Percentiles rank a stretch among this genome's conserved stretches.
phyloP scores from a whole-genome alignment of 2,797 vertebrate genomes.

The Euphonia xanthogaster region DNA sequence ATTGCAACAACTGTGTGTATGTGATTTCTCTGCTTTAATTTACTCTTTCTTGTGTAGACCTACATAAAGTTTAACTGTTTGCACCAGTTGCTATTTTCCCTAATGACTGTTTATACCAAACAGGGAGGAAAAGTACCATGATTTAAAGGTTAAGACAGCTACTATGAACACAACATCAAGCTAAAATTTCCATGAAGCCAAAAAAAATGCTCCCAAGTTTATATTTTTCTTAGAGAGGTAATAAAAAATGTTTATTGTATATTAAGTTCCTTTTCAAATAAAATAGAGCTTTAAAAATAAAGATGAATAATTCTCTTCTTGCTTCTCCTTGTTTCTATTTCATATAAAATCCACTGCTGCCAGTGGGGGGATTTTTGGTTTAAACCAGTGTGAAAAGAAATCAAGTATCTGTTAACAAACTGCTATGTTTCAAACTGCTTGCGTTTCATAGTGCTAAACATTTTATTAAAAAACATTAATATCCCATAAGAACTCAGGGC shows the following conservation, averaged over 20 bases:
- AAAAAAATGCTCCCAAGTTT: not conserved
- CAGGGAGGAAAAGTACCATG: not conserved
- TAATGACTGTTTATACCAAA: not conserved
- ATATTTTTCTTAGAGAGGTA: not conserved
- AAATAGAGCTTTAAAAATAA: not conserved
- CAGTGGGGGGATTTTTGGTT: not conserved
- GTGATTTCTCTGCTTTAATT: constrained; percentile 29
- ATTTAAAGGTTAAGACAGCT: not conserved
- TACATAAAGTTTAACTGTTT: not conserved
- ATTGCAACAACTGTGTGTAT: not conserved
- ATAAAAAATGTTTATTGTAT: not conserved
- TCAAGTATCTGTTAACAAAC: not conserved
- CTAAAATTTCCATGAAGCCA: not conserved
- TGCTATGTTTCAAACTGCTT: not conserved
- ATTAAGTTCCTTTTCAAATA: not conserved
- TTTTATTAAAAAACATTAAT: not conserved
- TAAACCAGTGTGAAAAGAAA: not conserved
- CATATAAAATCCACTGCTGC: not conserved
- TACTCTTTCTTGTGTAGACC: not conserved
- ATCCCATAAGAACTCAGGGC: not conserved
- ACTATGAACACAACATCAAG: not conserved
- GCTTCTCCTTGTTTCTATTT: not conserved
- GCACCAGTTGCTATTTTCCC: not conserved
- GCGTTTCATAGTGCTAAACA: not conserved
- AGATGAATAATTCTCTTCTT: not conserved